Conservation (phyloP, 2,888 invertebrate species). For the Altica lythri region DNA sequence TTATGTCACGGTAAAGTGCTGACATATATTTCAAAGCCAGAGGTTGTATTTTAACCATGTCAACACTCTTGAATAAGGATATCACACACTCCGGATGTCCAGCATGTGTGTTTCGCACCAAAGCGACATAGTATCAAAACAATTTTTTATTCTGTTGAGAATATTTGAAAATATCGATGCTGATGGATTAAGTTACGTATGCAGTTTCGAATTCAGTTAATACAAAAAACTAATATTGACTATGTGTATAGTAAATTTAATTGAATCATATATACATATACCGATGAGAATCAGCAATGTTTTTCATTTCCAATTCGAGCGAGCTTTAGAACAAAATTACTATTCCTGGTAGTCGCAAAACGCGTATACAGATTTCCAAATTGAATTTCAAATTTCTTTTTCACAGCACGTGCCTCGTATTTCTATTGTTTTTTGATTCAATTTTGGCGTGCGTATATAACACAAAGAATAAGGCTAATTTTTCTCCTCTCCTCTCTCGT, state of each 20-base stretch:
- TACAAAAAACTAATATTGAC: no score
- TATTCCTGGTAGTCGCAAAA: constrained; percentile 30
- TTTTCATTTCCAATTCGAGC: constrained; percentile 14
- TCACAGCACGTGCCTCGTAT: constrained; percentile 40
- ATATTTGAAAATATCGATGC: no score
- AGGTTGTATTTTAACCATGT: no score
- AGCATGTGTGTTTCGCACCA: no score
- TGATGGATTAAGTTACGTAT: no score
- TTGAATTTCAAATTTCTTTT: constrained; percentile 38
- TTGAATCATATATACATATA: constrained; percentile 1
- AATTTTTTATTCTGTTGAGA: no score
- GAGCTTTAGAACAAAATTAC: constrained; percentile 29
- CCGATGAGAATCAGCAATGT: constrained; percentile 1
- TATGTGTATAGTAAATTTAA: no score
- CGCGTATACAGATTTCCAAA: constrained; percentile 36
- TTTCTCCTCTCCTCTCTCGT: constrained; percentile 33
- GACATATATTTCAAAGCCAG: constrained; percentile 35
- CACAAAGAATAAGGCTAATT: constrained; percentile 49
- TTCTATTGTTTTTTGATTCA: constrained; percentile 50
- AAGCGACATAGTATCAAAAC: no score
- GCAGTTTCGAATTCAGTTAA: no score
- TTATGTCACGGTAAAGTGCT: constrained; percentile 32
- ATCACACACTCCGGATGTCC: no score
- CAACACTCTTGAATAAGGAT: no score
- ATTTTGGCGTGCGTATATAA: constrained; percentile 43